Percentiles rank a stretch among this genome's conserved stretches.
Evolutionary conservation across 1,140 invertebrate genomes (phyloP).

Genomic region (Coelopa frigida): DNA sequence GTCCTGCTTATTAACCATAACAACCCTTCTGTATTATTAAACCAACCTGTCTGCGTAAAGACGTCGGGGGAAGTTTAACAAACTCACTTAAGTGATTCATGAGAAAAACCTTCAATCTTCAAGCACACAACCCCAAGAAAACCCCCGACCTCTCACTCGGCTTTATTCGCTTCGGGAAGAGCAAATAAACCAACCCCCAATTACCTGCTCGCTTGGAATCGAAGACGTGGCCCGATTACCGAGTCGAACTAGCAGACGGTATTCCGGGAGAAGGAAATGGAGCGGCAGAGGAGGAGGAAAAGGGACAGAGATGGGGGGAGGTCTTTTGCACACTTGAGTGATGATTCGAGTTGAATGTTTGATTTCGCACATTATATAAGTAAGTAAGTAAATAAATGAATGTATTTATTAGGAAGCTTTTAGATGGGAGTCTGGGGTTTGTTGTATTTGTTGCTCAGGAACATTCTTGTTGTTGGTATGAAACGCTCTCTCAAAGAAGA

Average conservation of each 20-base stretch:
- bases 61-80: too few species aligned
- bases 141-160: conserved; percentile 2
- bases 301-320: conserved; percentile 13
- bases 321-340: conserved; percentile 24
- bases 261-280: too few species aligned
- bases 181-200: conserved; percentile 3
- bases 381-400: too few species aligned
- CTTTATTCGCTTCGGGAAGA: background rate
- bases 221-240: too few species aligned
- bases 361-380: conserved; percentile 35
- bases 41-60: too few species aligned
- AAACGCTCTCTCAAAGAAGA: too few species aligned
- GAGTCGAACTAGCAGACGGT: too few species aligned
- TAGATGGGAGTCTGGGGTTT: conserved; percentile 29
- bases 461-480: too few species aligned
- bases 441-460: too few species aligned
- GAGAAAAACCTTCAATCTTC: background rate
- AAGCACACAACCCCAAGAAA: background rate
- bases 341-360: conserved; percentile 32
- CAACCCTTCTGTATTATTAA: too few species aligned
- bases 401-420: conserved; percentile 44
- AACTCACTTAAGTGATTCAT: conserved; percentile 15
- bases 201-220: background rate
- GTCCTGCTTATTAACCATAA: too few species aligned
- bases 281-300: too few species aligned